Percentiles rank a stretch among this genome's conserved stretches.
Evolutionary conservation across 37 sponge, comb jelly and placozoan species (phyloP).

Genomic region (Bolinopsis microptera): DNA sequence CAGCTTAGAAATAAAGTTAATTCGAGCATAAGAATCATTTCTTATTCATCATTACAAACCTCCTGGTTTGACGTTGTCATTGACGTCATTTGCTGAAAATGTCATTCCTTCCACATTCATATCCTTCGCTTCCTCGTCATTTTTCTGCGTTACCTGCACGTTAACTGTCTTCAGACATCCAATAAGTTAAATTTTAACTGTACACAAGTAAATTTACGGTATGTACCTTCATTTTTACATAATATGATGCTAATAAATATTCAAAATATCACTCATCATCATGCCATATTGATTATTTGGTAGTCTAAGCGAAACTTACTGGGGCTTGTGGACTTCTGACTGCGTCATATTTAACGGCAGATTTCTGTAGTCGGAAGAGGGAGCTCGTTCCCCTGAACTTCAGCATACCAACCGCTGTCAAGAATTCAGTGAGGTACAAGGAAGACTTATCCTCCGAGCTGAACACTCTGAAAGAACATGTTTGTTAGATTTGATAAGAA

Average conservation of each 20-base stretch:
- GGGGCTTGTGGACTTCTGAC: conserved; percentile 21
- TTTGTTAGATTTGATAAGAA: too few relatives aligned
- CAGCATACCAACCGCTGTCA: conserved; percentile 82
- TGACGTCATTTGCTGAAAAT: conserved; percentile 54
- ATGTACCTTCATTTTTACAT: too few relatives aligned
- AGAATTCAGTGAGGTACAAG: conserved; percentile 74
- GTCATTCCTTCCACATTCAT: conserved; percentile 50
- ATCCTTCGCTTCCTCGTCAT: conserved; percentile 31
- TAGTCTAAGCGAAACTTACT: background rate
- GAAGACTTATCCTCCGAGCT: conserved; percentile 63
- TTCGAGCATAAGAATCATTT: background rate
- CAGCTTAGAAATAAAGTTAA: background rate
- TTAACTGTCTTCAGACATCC: too few relatives aligned
- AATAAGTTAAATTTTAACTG: too few relatives aligned
- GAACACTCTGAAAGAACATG: conserved; percentile 60
- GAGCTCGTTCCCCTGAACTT: conserved; percentile 92
- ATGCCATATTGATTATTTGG: too few relatives aligned
- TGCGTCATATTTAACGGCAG: conserved; percentile 70
- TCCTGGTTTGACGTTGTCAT: background rate
- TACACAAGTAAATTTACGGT: too few relatives aligned
- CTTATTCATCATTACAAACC: background rate
- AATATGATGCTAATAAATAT: too few relatives aligned
- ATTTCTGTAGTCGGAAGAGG: conserved; percentile 78
- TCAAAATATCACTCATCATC: too few relatives aligned
- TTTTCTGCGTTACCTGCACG: too few relatives aligned